These are phyloP conservation scores for Chloropsis cyanopogon DNA, from an alignment of 2,113 vertebrate genomes.

Conservation along the genomic window DNA sequence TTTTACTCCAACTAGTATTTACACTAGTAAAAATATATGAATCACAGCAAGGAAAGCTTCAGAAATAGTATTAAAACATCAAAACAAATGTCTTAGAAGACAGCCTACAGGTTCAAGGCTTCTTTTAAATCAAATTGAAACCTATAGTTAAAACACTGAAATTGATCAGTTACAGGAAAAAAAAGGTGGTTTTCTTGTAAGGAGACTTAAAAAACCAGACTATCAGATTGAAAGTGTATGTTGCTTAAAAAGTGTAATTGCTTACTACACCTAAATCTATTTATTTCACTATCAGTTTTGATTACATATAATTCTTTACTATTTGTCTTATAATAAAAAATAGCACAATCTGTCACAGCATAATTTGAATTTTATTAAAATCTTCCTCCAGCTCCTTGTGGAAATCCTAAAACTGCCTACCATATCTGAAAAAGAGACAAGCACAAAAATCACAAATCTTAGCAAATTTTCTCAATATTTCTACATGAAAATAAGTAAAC, in stretches of 20 bases:
- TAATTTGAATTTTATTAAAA: background rate
- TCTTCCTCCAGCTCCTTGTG: background rate
- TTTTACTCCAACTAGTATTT: background rate
- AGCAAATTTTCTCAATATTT: background rate
- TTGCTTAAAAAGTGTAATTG: too few relatives aligned
- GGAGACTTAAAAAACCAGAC: background rate
- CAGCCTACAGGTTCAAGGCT: background rate
- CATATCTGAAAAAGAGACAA: background rate
- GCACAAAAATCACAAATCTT: background rate
- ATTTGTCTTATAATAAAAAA: background rate
- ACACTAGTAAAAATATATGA: background rate
- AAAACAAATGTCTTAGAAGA: background rate
- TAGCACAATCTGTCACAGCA: background rate
- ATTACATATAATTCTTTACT: background rate
- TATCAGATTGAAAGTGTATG: background rate
- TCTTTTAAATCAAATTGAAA: background rate
- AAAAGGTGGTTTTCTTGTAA: background rate
- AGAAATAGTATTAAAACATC: background rate
- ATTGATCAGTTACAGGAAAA: background rate
- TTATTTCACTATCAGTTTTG: conserved; percentile 4
- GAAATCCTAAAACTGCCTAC: background rate
- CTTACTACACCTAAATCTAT: background rate
- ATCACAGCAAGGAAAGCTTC: background rate
- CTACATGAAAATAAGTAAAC: background rate
- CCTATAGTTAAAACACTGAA: background rate